A percentile compares a stretch with the other conserved stretches of the same genome.
These are phyloP conservation scores for Paralichthys olivaceus DNA, from an alignment of 2,113 vertebrate species.

Conservation along the genomic window DNA sequence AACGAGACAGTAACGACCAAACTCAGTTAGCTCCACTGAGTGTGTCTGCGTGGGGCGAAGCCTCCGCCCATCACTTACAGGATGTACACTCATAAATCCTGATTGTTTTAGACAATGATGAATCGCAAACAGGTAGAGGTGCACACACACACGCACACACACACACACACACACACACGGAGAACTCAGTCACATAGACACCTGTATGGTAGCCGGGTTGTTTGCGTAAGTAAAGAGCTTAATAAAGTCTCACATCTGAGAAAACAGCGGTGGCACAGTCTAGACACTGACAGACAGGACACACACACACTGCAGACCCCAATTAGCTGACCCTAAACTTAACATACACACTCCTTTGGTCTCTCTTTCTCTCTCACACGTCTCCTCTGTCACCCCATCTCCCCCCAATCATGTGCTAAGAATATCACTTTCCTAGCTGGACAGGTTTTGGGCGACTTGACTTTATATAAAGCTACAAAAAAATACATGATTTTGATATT, in stretches of 20 bases:
- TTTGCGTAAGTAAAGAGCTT: constrained; percentile 55
- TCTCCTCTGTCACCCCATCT: constrained; percentile 35
- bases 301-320: constrained; percentile 49
- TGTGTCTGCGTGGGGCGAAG: constrained; percentile 42
- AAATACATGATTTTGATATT: too few species aligned
- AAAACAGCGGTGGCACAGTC: constrained; percentile 58
- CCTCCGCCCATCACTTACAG: constrained; percentile 51
- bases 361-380: constrained; percentile 25
- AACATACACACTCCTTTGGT: constrained; percentile 30
- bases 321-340: constrained; percentile 62
- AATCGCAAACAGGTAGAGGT: constrained; percentile 67
- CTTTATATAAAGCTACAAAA: too few species aligned
- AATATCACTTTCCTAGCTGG: not conserved
- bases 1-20: constrained; percentile 73
- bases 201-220: constrained; percentile 8
- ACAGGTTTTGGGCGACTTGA: not conserved
- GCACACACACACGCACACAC: constrained; percentile 24
- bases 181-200: not conserved
- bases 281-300: constrained; percentile 64
- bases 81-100: constrained; percentile 73
- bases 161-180: not conserved
- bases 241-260: constrained; percentile 68
- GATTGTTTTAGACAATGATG: constrained; percentile 76
- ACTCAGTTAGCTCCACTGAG: constrained; percentile 66
- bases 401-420: not conserved